Percentiles rank a stretch among this genome's conserved stretches.
Evolutionary conservation across 1,140 invertebrate species (phyloP).

Genomic region (Prorops nasuta): DNA sequence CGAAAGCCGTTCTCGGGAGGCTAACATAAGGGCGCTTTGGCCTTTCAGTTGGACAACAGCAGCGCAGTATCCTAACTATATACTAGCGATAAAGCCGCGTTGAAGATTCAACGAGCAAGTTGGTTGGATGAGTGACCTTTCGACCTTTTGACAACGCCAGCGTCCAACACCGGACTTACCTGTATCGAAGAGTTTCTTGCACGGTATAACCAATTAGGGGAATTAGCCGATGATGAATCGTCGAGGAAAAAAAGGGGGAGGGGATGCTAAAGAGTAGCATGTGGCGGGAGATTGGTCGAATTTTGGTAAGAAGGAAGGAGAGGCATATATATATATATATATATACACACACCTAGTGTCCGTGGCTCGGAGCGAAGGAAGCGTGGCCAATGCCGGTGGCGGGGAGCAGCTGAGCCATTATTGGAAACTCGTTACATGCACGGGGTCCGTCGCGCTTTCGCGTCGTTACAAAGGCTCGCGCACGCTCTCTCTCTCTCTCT

Average conservation of each 20-base stretch:
- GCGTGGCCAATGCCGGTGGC: constrained; percentile 30
- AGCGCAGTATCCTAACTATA: too few relatives aligned
- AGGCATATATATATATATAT: neutral
- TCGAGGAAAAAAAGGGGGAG: neutral
- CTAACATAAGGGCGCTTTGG: too few relatives aligned
- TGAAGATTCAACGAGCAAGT: neutral
- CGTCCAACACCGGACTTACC: neutral
- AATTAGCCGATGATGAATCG: constrained; percentile 2
- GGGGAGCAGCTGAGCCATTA: constrained; percentile 54
- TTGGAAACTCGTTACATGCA: constrained; percentile 57
- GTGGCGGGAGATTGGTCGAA: neutral
- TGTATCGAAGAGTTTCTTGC: neutral
- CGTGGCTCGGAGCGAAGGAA: neutral
- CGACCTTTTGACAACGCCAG: neutral
- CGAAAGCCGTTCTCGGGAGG: constrained; percentile 10
- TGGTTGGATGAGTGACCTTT: neutral
- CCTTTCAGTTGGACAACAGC: too few relatives aligned
- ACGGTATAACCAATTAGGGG: constrained; percentile 4
- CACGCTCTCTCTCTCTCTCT: too few relatives aligned
- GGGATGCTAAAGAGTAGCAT: constrained; percentile 3
- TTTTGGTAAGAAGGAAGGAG: constrained; percentile 1
- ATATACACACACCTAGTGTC: neutral
- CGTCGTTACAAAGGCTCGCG: constrained; percentile 40
- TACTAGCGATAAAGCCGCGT: constrained; percentile 4
- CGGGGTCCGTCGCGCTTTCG: constrained; percentile 30